Base-by-base conservation (phyloP, 2,888 invertebrate genomes). In the Drosophila robusta region DNA sequence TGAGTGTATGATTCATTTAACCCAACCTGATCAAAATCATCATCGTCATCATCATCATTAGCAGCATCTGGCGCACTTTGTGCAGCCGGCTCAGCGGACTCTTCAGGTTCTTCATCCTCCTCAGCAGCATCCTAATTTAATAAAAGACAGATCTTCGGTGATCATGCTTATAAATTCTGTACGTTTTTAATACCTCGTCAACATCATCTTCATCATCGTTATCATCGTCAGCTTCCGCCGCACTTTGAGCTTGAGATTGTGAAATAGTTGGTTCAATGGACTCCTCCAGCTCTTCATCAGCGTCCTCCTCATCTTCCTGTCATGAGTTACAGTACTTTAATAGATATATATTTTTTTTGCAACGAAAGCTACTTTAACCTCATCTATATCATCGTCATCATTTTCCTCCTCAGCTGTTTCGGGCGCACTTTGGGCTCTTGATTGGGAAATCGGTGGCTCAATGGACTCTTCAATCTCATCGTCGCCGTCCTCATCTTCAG, bases 211-310 rank as follows among this genome's bases (percentile, higher is more conserved):
- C 63, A 24, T 55, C 41, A 2, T 58, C 51, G 1, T 54, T 44
- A n/a, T 54, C 54, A 4, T 90, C 91, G 8, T 49, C 61, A 11
- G 58, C 18, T 42, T 56, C 57, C 0, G 70, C 68, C 4, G 56
- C 52, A 57, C 75, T 83, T 49, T 87, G 66, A 22, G 73, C 42
- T 47, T 54, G 62, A 4, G 75, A 73, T 55, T 75, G 70, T 3
- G 77, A 64, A 14, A 58, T 51, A 0, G 56, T 34, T 7, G 71
- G 70, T 11, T 85, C 85, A 26, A 80, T 63, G 14, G 91, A 91
- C 51, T 88, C 89, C 14, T 90, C 88, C 2, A 90, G 80, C n/a
- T 90, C 89, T 34, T 89, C 72, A 6, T 75, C 73, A 6, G 16
- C 65, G 1, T 70, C 80, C 9, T 79, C 85, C 4, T 78, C 80